Evolutionary conservation across 2,888 invertebrate species (phyloP).

Genomic region (Lissocephala sabroskyi): DNA sequence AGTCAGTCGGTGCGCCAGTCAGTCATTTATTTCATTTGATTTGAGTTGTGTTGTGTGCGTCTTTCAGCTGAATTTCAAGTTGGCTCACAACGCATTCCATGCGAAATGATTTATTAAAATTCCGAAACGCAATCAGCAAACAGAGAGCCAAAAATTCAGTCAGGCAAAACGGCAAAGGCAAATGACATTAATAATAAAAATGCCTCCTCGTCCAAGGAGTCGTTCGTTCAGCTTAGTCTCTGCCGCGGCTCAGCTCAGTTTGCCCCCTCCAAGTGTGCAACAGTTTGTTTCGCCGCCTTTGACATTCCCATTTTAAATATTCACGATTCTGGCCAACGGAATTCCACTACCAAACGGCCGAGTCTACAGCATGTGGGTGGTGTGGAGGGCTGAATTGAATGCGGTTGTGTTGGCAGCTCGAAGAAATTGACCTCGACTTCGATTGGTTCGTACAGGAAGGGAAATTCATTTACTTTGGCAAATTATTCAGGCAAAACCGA

Average conservation of each 20-base stretch:
- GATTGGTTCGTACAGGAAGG: constrained; percentile 34
- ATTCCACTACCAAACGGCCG: too few species aligned
- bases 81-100: constrained; percentile 40
- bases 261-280: constrained; percentile 27
- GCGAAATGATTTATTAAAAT: constrained; percentile 63
- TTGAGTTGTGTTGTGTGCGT: constrained; percentile 16
- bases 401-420: too few species aligned
- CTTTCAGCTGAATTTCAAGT: not conserved
- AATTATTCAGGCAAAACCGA: constrained; percentile 37
- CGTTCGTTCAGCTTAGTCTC: not conserved
- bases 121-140: constrained; percentile 33
- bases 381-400: too few species aligned
- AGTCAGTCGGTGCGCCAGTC: constrained; percentile 13
- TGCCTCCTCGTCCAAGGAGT: not conserved
- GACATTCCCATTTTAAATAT: constrained; percentile 26
- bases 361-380: too few species aligned
- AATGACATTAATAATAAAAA: constrained; percentile 36
- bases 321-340: constrained; percentile 12
- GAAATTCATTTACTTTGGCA: constrained; percentile 49
- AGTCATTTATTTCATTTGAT: constrained; percentile 57
- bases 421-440: constrained; percentile 33
- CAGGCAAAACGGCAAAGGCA: constrained; percentile 7
- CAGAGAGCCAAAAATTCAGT: constrained; percentile 7
- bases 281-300: constrained; percentile 43
- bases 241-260: not conserved